Conservation (phyloP, 2,888 invertebrate species). For the Amphipoea oculea region DNA sequence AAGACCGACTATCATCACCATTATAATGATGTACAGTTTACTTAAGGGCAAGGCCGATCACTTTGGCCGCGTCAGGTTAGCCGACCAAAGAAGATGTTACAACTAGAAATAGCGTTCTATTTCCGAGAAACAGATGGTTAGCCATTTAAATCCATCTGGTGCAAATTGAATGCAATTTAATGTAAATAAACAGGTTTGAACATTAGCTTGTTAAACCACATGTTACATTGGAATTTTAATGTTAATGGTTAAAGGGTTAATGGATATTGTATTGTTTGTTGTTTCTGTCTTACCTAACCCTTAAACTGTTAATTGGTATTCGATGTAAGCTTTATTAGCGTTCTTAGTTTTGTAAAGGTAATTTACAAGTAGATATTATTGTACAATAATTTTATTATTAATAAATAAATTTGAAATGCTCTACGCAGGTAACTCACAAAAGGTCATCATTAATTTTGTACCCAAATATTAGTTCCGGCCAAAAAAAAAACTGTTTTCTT, state of each 20-base stretch:
- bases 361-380: neutral
- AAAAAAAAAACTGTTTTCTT: no score
- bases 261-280: slow-evolving; percentile 25
- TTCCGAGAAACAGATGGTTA: slow-evolving; percentile 52
- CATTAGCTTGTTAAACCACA: slow-evolving; percentile 38
- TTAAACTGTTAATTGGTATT: neutral
- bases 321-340: neutral
- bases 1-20: slow-evolving; percentile 32
- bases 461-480: neutral
- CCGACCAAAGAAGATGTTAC: slow-evolving; percentile 4
- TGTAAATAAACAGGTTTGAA: slow-evolving; percentile 49
- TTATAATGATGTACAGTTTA: slow-evolving; percentile 23
- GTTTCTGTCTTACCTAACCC: neutral
- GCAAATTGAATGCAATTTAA: slow-evolving; percentile 56
- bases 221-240: slow-evolving; percentile 35
- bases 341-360: neutral
- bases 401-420: neutral
- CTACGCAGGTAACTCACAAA: neutral
- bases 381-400: no score
- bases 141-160: slow-evolving; percentile 49
- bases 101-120: slow-evolving; percentile 57
- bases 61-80: slow-evolving; percentile 10
- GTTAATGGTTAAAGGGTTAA: slow-evolving; percentile 26
- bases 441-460: neutral
- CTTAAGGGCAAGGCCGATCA: slow-evolving; percentile 8